Base-by-base conservation (phyloP, 2,113 vertebrate species). In the Hypocryptadius cinnamomeus region DNA sequence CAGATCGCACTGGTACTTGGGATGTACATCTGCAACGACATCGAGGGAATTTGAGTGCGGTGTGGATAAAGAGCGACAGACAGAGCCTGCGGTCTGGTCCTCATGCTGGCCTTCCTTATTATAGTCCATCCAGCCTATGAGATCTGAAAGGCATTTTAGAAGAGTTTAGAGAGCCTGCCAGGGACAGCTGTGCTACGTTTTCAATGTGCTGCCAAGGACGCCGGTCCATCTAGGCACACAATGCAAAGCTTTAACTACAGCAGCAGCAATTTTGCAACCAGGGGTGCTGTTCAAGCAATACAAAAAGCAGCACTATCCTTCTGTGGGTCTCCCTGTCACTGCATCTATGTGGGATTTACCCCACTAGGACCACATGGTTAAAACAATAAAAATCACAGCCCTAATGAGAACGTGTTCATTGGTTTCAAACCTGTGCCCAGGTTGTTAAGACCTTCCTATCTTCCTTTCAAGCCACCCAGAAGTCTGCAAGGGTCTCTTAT, bases 1-100 rank as follows among this genome's bases (percentile, higher is more conserved):
- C 87, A 99, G 97, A 95, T 98, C 98, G 9, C 98, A 99, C 92
- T 98, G 98, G 92, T 98, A 99, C 96, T 98, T 99, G 44, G 98
- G 98, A 50, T 98, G 97, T 30, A 98, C 96, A 90, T 98, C 98
- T 93, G 97, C 94, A 94, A 98, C 85, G 81, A 98, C 95, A 91
- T 98, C 98, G 84, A 97, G 72, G 92, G 97, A 96, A 89, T 98
- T 97, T 53, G 98, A 98, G 93, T 98, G 98, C 74, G 98, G 97
- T 79, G 97, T 98, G 18, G 98, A 98, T 47, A 97, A 96, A n/a
- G 98, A 98, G 89, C 89, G 94, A 56, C 97, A 97, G 53, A 98
- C 96, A 31, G 96, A 96, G 93, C 92, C 96, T 39, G 97, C 94
- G 13, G 94, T 90, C 48, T 95, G 97, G 93, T 98, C 98, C 80